phyloP scores from a whole-genome alignment of 2,113 vertebrate species.

The Tragelaphus strepsiceros region DNA sequence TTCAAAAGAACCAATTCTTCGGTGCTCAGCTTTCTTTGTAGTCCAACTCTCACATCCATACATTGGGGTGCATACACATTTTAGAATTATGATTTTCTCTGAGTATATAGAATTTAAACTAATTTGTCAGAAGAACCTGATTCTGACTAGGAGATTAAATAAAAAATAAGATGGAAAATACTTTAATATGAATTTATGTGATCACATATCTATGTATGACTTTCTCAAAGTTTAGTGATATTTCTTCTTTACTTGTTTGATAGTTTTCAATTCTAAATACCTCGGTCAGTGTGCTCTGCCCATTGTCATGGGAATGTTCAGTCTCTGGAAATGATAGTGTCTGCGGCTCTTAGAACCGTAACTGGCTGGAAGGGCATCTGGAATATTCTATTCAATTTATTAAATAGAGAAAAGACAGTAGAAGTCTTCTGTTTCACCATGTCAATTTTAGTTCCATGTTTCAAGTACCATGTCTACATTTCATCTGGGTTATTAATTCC shows the following conservation, averaged over 20 bases:
- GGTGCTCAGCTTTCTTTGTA: rapidly evolving
- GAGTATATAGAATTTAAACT: not conserved
- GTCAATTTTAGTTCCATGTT: not conserved
- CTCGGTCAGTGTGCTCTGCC: no score
- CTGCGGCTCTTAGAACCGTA: no score
- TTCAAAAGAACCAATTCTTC: not conserved
- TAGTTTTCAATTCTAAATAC: not conserved
- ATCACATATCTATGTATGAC: not conserved
- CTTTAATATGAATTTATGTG: not conserved
- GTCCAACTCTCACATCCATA: not conserved
- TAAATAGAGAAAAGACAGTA: not conserved
- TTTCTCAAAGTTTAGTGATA: not conserved
- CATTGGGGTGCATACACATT: not conserved
- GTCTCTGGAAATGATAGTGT: no score
- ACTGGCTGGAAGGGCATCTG: not conserved
- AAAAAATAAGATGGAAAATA: not conserved
- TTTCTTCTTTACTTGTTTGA: not conserved
- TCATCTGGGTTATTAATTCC: not conserved
- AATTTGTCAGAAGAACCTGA: not conserved
- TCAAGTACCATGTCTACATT: not conserved
- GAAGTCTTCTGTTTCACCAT: not conserved
- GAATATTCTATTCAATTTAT: not conserved
- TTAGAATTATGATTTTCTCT: not conserved
- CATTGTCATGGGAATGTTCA: no score
- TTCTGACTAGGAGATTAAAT: not conserved